These are phyloP conservation scores for Poeciliopsis paucimaculata DNA, from an alignment of 2,797 vertebrate genomes.

Conservation along the genomic window DNA sequence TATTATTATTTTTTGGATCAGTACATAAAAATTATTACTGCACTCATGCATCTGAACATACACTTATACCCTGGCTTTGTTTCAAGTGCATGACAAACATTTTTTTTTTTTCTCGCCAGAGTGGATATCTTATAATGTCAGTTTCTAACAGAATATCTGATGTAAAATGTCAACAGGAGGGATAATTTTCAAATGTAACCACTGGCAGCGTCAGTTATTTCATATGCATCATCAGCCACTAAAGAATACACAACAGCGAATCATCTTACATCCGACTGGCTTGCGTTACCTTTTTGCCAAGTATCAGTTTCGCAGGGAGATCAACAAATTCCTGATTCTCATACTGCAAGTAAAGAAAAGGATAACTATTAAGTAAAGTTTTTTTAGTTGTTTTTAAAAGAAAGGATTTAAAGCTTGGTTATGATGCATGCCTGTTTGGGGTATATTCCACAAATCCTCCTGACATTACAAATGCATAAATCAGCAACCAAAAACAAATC, in stretches of 20 bases:
- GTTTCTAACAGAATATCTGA: conserved; percentile 4
- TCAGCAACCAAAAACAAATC: background rate
- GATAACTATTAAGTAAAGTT: conserved; percentile 15
- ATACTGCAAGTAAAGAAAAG: background rate
- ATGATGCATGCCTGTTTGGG: background rate
- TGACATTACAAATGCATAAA: conserved; percentile 3
- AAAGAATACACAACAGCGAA: background rate
- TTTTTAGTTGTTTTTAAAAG: conserved; percentile 2
- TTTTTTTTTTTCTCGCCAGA: conserved; percentile 8
- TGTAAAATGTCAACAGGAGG: conserved; percentile 3
- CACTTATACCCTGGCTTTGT: conserved; percentile 7
- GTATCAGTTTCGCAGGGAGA: background rate
- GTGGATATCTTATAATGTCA: conserved; percentile 1
- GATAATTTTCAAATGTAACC: background rate
- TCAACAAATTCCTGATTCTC: conserved; percentile 10
- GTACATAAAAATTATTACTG: conserved; percentile 26
- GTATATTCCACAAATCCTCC: background rate
- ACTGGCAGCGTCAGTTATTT: conserved; percentile 8
- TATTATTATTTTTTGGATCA: conserved; percentile 33
- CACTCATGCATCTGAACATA: conserved; percentile 33
- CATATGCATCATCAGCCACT: background rate
- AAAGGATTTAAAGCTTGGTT: conserved; percentile 9
- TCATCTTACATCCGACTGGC: background rate
- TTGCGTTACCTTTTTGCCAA: background rate
- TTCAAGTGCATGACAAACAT: background rate